phyloP scores from a whole-genome alignment of 2,113 vertebrate species.

The Bos indicus region DNA sequence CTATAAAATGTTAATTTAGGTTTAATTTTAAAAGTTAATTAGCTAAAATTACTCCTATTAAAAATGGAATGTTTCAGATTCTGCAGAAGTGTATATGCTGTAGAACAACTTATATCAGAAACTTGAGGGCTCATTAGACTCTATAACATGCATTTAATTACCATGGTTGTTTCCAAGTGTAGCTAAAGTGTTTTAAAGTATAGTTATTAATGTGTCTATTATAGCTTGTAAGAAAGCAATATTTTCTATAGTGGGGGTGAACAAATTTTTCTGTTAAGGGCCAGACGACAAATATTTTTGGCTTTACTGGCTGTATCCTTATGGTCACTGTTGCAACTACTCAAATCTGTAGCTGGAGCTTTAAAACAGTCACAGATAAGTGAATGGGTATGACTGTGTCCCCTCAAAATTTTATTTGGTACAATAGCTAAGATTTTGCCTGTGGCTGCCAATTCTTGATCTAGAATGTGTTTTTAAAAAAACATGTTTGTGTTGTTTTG shows the following conservation, averaged over 20 bases:
- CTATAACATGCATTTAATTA: constrained; percentile 4
- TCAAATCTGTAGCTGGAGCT: background rate
- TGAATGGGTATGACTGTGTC: background rate
- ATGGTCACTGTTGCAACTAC: background rate
- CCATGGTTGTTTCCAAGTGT: background rate
- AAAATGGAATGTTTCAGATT: background rate
- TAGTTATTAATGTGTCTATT: background rate
- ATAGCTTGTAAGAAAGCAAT: background rate
- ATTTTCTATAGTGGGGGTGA: background rate
- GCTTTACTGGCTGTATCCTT: background rate
- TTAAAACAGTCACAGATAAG: background rate
- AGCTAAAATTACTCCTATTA: constrained; percentile 41
- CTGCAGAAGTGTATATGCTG: background rate
- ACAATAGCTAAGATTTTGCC: background rate
- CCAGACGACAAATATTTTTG: background rate
- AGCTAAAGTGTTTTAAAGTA: background rate
- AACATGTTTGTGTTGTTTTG: background rate
- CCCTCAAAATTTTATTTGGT: background rate
- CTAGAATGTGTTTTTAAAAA: background rate
- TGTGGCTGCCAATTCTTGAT: background rate
- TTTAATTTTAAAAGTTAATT: constrained; percentile 65
- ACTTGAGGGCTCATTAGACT: background rate
- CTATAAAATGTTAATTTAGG: constrained; percentile 61
- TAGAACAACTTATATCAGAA: background rate
- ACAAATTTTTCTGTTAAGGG: background rate